Evolutionary conservation across 2,113 vertebrate genomes (phyloP).

Genomic region (Cinclus mexicanus): DNA sequence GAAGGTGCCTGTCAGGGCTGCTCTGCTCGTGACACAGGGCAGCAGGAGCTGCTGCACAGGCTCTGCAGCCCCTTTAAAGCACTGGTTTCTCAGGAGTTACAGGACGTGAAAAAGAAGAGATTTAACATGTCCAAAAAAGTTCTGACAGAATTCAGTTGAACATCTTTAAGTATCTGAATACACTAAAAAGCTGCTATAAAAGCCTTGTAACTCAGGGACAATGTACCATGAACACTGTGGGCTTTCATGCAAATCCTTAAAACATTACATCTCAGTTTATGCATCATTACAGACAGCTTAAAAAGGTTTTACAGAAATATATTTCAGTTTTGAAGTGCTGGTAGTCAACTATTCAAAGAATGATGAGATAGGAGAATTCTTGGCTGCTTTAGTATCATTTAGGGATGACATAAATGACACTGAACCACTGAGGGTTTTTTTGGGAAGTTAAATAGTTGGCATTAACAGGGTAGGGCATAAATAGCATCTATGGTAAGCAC

Average conservation of each 20-base stretch:
- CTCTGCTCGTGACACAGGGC: background rate
- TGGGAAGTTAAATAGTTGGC: background rate
- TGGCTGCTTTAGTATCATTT: background rate
- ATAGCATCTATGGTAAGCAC: background rate
- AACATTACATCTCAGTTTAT: background rate
- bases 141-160: background rate
- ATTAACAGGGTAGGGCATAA: background rate
- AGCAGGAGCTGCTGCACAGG: background rate
- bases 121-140: background rate
- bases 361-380: background rate
- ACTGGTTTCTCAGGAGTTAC: background rate
- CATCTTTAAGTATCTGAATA: background rate
- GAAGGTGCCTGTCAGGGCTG: background rate
- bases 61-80: background rate
- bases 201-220: slow-evolving; percentile 5
- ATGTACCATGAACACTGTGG: background rate
- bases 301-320: slow-evolving; percentile 18
- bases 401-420: background rate
- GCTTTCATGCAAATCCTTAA: background rate
- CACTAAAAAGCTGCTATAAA: slow-evolving; percentile 14
- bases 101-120: background rate
- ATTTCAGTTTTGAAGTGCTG: background rate
- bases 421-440: background rate
- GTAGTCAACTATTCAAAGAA: background rate
- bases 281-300: slow-evolving; percentile 3